These are phyloP conservation scores for Drosophila neonasuta DNA, from an alignment of 2,888 invertebrate species.

Conservation along the genomic window DNA sequence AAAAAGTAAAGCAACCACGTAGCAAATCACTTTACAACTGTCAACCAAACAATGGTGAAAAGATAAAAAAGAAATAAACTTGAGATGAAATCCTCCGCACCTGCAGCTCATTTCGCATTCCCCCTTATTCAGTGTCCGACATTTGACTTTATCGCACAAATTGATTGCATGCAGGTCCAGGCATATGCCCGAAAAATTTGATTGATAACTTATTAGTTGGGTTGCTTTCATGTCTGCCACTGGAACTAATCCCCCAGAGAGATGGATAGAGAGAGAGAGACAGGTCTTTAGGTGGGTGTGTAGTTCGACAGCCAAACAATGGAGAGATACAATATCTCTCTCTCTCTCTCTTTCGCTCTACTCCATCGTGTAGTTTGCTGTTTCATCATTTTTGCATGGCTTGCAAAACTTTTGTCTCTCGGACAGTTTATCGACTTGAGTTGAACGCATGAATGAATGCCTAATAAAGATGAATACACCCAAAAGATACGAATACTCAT, in stretches of 20 bases:
- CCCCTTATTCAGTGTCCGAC: constrained; percentile 23
- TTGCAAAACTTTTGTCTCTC: constrained; percentile 68
- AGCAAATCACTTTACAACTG: constrained; percentile 76
- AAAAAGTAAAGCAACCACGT: constrained; percentile 46
- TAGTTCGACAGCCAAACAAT: background rate
- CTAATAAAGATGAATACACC: constrained; percentile 74
- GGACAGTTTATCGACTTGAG: constrained; percentile 54
- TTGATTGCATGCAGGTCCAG: constrained; percentile 60
- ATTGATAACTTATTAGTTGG: constrained; percentile 77
- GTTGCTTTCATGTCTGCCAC: constrained; percentile 49
- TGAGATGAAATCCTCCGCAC: background rate
- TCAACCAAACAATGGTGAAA: constrained; percentile 63
- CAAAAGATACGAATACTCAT: constrained; percentile 39
- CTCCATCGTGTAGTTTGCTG: constrained; percentile 8
- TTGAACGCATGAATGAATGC: constrained; percentile 71
- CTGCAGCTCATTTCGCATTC: background rate
- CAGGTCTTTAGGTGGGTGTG: background rate
- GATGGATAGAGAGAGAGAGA: background rate
- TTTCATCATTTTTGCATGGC: constrained; percentile 65
- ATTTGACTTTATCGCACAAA: constrained; percentile 59
- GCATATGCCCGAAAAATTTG: constrained; percentile 74
- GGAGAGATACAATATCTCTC: too few species aligned
- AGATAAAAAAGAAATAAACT: constrained; percentile 4
- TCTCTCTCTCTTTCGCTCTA: background rate
- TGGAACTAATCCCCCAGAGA: constrained; percentile 44